Evolutionary conservation across 1,140 invertebrate species (phyloP), one percentile per base, ranked within the genome.

Genomic region (Oscheius sp.): DNA sequence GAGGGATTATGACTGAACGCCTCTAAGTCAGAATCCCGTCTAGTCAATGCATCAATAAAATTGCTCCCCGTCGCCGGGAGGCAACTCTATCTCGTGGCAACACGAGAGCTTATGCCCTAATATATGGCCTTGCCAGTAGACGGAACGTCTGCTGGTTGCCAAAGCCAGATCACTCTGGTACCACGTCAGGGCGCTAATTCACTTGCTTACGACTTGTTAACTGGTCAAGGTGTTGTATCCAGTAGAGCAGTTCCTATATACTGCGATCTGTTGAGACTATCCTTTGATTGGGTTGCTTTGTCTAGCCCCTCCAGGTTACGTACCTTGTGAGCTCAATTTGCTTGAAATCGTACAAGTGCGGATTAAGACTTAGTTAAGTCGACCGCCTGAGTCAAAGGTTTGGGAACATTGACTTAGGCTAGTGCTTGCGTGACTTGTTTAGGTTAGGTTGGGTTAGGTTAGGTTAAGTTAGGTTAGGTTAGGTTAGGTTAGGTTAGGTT

Each of bases 1-100:
- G 89, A 88, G 86, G 89, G 89, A 90, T 90, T 90, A 91, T 89
- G 88, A 88, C 90, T 91, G 90, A 91, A 91, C 89, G 89, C 90
- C 89, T 91, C 90, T 91, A 91, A 90, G 90, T 88, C 88, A 87
- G 89, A 88, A 90, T 88, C 88, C 88, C 86, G 86, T 86, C 89
- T 89, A 88, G 88, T 70, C 62, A 82, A 29, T 69, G 46, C 68
- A 73, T 75, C 76, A 78, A 82, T 80, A 77, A 55, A 42, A 36
- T 74, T 78, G 80, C 73, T 73, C 66, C 71, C 79, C 74, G 78
- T 76, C 78, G 74, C 81, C 78, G 77, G 77, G 75, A 79, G 81
- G 82, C 79, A 76, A 77, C 70, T 66, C 77, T 84, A 85, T 75
- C 73, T 75, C 68, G 55, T 65, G 58, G 38, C 35, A 67, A 38